Percentiles rank a stretch among this genome's conserved stretches.
phyloP scores from a whole-genome alignment of 2,888 invertebrate species.

The Leucophenga montana region DNA sequence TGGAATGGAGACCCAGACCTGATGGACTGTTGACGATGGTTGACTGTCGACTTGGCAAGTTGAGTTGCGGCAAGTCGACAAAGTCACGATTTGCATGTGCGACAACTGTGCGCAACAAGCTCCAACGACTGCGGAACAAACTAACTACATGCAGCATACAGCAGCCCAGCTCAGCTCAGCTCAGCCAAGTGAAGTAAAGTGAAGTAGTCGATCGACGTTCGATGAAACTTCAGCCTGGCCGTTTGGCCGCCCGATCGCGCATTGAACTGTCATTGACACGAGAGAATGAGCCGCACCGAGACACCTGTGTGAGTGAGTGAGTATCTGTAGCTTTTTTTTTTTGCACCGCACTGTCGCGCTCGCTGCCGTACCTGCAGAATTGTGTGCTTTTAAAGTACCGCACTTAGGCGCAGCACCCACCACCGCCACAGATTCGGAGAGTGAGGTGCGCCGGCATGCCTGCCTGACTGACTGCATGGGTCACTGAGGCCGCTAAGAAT shows the following conservation, averaged over 20 bases:
- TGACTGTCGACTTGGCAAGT: slow-evolving; percentile 3
- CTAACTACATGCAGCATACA: slow-evolving; percentile 12
- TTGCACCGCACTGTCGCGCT: background rate
- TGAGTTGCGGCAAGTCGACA: slow-evolving; percentile 19
- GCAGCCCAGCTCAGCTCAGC: slow-evolving; percentile 7
- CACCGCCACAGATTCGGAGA: background rate
- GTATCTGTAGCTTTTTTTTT: background rate
- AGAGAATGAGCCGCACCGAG: slow-evolving; percentile 3
- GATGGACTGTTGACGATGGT: slow-evolving; percentile 22
- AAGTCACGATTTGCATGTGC: slow-evolving; percentile 33
- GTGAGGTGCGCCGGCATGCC: too few species aligned
- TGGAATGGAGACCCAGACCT: background rate
- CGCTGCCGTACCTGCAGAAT: background rate
- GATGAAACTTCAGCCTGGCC: too few species aligned
- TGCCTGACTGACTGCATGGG: too few species aligned
- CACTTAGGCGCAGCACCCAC: slow-evolving; percentile 10
- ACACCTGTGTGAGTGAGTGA: slow-evolving; percentile 22
- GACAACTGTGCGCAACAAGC: slow-evolving; percentile 20
- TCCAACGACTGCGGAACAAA: slow-evolving; percentile 28
- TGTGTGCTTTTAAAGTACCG: slow-evolving; percentile 21
- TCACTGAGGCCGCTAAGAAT: background rate
- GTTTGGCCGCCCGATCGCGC: slow-evolving; percentile 45
- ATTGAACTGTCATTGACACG: slow-evolving; percentile 70
- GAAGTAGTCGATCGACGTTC: slow-evolving; percentile 16
- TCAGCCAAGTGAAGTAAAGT: slow-evolving; percentile 21